These are phyloP conservation scores for Ophraella communa DNA, from an alignment of 2,888 invertebrate species.

Conservation along the genomic window DNA sequence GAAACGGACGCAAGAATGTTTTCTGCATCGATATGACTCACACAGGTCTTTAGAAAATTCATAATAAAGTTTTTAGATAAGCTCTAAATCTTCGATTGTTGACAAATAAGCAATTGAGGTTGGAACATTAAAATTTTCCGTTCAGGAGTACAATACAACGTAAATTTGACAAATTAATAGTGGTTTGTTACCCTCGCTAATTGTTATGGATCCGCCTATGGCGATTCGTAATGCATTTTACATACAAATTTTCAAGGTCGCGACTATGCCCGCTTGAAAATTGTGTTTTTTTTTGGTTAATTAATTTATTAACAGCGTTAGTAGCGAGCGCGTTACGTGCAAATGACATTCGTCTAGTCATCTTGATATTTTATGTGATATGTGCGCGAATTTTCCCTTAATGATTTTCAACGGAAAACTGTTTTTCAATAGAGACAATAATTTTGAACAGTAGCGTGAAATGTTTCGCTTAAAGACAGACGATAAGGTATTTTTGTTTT, in stretches of 20 bases:
- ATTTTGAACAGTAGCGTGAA: constrained; percentile 13
- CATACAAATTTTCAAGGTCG: constrained; percentile 35
- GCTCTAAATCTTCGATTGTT: no score
- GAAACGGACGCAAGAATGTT: no score
- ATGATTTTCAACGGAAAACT: constrained; percentile 18
- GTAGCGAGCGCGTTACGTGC: constrained; percentile 7
- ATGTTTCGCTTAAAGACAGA: constrained; percentile 19
- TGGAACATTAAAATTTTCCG: no score
- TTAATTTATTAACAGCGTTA: constrained; percentile 18
- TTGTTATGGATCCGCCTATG: not conserved
- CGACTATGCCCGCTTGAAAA: constrained; percentile 22
- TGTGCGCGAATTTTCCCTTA: constrained; percentile 23
- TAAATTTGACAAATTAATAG: no score
- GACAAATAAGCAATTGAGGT: no score
- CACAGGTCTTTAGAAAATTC: no score
- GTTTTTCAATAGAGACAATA: constrained; percentile 3
- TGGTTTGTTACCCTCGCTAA: not conserved
- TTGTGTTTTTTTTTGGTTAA: constrained; percentile 29
- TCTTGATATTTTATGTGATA: constrained; percentile 20
- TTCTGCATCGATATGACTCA: no score
- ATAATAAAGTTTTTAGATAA: no score
- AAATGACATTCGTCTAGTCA: constrained; percentile 7
- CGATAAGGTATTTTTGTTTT: constrained; percentile 16
- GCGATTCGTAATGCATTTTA: constrained; percentile 26
- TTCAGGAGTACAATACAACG: no score